Base-by-base conservation (phyloP, 2,888 invertebrate genomes). In the Microdon myrmicae region DNA sequence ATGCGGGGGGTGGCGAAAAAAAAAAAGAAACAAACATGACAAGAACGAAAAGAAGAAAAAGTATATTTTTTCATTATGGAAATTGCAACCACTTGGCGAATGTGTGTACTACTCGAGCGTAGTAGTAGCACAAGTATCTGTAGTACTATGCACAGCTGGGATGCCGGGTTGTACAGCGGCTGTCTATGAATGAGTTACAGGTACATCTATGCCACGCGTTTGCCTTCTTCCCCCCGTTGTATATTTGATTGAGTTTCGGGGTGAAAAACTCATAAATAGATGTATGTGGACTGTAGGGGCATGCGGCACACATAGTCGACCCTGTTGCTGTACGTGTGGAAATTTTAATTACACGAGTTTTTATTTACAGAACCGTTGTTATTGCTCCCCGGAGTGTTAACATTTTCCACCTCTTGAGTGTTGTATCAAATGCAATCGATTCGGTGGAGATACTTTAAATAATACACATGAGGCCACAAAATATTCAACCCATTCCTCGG, bases 291-390 rank as follows among this genome's bases (percentile, higher is more conserved):
- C n/a, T n/a, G n/a, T n/a, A n/a, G n/a, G n/a, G 47, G 53, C 64
- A 35, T 64, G 51, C 58, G 64, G 58, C 64, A 56, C 47, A 64
- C 47, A 64, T 64, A 64, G 44, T 47, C 23, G 47, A 43, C 64
- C 64, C 64, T 64, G 64, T 64, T 64, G 64, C 64, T 26, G 56
- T 58, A 45, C 39, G 31, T 49, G 56, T 58, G 64, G 56, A 64
- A 41, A 64, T 64, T 64, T 64, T 64, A 64, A 64, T 64, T 58
- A 64, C 64, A 53, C 38, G 56, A 28, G 12, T 37, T 56, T 31
- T 56, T 13, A 31, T 12, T 25, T 26, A 26, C 12, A 16, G 7
- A 12, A 9, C n/a, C 10, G 13, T 10, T 25, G 43, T 9, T 31
- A n/a, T 6, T 22, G 13, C 7, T 26, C 17, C 19, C 10, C 16